Evolutionary conservation across 2,113 vertebrate species (phyloP).

Genomic region (Cranoglanis bouderius): DNA sequence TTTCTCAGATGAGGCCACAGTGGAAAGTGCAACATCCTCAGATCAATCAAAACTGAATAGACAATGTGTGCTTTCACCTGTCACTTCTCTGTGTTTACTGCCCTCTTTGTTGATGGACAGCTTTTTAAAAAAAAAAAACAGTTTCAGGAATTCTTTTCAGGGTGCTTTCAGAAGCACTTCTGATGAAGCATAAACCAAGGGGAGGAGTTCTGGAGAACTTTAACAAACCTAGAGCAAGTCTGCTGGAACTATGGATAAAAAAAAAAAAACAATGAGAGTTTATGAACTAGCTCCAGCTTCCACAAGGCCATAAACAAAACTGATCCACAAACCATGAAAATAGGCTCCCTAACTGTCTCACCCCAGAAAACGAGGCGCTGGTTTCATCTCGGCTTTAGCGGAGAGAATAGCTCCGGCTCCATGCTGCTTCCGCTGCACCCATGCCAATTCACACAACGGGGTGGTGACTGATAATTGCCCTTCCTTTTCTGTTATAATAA

Average conservation of each 20-base stretch:
- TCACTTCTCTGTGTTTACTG: neutral
- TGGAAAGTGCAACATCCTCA: neutral
- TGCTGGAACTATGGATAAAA: neutral
- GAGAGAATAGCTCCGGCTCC: neutral
- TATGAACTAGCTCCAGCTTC: neutral
- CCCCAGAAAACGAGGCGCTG: neutral
- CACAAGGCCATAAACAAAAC: neutral
- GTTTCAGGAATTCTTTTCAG: neutral
- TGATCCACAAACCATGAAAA: neutral
- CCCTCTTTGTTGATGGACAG: neutral
- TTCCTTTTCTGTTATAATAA: neutral
- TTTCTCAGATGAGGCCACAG: neutral
- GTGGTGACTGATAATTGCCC: neutral
- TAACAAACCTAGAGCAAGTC: neutral
- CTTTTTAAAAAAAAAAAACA: neutral
- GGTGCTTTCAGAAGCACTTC: neutral
- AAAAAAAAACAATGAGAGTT: neutral
- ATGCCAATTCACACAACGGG: conserved; percentile 18
- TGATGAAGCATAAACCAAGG: neutral
- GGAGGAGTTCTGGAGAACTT: neutral
- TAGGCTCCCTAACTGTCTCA: neutral
- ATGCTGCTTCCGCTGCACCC: conserved; percentile 3
- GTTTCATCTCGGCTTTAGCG: neutral
- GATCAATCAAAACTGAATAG: neutral
- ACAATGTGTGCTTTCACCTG: neutral